A percentile compares a stretch with the other conserved stretches of the same genome.
These are phyloP conservation scores for Prosapia bicincta DNA, from an alignment of 2,888 invertebrate species.

Conservation along the genomic window DNA sequence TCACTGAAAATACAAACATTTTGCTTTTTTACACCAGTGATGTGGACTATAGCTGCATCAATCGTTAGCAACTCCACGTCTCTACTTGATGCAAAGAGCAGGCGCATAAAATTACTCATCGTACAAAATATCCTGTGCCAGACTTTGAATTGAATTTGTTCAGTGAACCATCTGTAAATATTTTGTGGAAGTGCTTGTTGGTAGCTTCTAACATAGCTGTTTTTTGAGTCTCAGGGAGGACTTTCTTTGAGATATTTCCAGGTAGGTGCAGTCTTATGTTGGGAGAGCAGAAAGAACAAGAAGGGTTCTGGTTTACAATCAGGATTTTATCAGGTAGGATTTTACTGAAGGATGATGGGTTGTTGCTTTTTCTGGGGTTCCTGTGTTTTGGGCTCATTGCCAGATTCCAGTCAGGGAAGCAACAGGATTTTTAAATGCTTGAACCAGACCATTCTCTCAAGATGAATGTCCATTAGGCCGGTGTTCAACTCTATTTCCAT, in stretches of 20 bases:
- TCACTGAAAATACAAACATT: not conserved
- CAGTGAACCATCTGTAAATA: not conserved
- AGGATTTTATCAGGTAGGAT: not conserved
- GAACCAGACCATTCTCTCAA: not conserved
- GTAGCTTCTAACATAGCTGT: not conserved
- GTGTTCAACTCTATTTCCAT: not conserved
- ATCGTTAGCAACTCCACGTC: not conserved
- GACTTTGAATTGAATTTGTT: no score
- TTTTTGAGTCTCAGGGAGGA: not conserved
- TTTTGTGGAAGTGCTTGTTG: not conserved
- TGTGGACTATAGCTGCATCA: not conserved
- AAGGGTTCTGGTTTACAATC: not conserved
- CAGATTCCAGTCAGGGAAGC: not conserved
- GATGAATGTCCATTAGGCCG: not conserved
- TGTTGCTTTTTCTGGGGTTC: no score
- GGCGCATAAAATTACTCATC: not conserved
- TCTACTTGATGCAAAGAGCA: not conserved
- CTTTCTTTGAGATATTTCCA: not conserved
- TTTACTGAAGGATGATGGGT: not conserved
- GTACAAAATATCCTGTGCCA: not conserved
- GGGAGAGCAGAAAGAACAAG: not conserved
- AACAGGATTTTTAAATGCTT: not conserved
- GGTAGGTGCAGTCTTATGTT: not conserved
- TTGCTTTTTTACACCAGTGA: not conserved
- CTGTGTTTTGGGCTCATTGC: not conserved